A percentile compares a stretch with the other conserved stretches of the same genome.
Evolutionary conservation across 2,113 vertebrate species (phyloP).

Genomic region (Corynorhinus townsendii): DNA sequence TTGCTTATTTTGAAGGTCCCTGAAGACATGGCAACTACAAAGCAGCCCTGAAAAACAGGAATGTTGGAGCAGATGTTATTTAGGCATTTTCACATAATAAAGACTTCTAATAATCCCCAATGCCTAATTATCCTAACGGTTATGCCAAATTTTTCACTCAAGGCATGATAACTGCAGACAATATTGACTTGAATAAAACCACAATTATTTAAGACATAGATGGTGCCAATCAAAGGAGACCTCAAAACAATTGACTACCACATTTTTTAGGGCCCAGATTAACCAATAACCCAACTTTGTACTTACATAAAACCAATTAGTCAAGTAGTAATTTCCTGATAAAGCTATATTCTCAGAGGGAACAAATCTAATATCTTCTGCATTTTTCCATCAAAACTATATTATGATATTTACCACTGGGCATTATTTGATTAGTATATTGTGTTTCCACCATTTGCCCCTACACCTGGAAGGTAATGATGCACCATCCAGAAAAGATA

Average conservation of each 20-base stretch:
- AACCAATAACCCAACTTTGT: conserved; percentile 65
- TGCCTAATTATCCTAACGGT: conserved; percentile 83
- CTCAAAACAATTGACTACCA: conserved; percentile 46
- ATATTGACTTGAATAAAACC: conserved; percentile 73
- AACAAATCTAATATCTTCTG: conserved; percentile 57
- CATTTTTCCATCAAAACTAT: conserved; percentile 27
- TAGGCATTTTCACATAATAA: conserved; percentile 80
- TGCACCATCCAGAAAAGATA: accelerated
- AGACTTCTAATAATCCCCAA: conserved; percentile 82
- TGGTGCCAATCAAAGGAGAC: conserved; percentile 75
- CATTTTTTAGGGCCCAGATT: conserved; percentile 53
- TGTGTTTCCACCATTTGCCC: accelerated
- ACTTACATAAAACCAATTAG: conserved; percentile 70
- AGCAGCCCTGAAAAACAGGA: conserved; percentile 76
- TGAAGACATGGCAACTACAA: conserved; percentile 80
- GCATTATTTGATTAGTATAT: background rate
- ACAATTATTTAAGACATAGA: conserved; percentile 63
- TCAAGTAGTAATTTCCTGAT: conserved; percentile 61
- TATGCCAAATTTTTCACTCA: conserved; percentile 74
- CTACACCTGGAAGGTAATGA: background rate
- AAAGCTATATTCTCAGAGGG: conserved; percentile 37
- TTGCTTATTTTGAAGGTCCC: conserved; percentile 77
- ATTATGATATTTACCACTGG: background rate
- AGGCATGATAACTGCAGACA: conserved; percentile 72
- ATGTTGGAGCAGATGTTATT: conserved; percentile 81